Conservation (phyloP, 2,113 vertebrate species). For the Pao palembangensis region DNA sequence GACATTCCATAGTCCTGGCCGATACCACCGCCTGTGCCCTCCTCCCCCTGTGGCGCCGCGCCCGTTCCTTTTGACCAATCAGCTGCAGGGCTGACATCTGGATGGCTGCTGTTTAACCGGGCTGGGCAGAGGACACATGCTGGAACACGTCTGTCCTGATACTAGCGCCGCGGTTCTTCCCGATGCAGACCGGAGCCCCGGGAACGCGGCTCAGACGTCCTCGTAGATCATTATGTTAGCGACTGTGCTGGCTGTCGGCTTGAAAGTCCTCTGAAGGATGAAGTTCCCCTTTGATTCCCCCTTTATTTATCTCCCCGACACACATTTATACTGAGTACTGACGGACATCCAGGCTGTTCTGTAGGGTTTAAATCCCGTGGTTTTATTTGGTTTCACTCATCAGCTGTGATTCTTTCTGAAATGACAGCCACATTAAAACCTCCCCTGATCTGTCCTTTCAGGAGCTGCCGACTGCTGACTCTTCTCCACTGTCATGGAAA, state of each 20-base stretch:
- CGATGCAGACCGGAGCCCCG: no score
- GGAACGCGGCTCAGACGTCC: no score
- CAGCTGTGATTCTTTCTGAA: no score
- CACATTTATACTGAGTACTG: no score
- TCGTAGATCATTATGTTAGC: no score
- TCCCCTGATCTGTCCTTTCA: slow-evolving; percentile 29
- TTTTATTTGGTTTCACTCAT: neutral
- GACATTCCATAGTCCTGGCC: slow-evolving; percentile 58
- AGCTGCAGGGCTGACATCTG: neutral
- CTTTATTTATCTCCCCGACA: no score
- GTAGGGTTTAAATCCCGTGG: rapidly evolving
- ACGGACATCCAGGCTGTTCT: no score
- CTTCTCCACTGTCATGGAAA: slow-evolving; percentile 68
- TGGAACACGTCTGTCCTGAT: no score
- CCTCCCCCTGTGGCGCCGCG: slow-evolving; percentile 4
- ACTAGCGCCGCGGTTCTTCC: no score
- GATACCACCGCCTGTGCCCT: slow-evolving; percentile 7
- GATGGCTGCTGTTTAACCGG: slow-evolving; percentile 7
- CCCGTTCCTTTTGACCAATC: slow-evolving; percentile 32
- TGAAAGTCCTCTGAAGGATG: no score
- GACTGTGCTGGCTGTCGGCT: no score
- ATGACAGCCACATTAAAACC: neutral
- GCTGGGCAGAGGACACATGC: neutral
- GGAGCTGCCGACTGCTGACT: slow-evolving; percentile 49
- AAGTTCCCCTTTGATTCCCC: no score